Evolutionary conservation across 2,797 vertebrate species (phyloP), one percentile per base, ranked within the genome.

Genomic region (Adrianichthys oophorus): DNA sequence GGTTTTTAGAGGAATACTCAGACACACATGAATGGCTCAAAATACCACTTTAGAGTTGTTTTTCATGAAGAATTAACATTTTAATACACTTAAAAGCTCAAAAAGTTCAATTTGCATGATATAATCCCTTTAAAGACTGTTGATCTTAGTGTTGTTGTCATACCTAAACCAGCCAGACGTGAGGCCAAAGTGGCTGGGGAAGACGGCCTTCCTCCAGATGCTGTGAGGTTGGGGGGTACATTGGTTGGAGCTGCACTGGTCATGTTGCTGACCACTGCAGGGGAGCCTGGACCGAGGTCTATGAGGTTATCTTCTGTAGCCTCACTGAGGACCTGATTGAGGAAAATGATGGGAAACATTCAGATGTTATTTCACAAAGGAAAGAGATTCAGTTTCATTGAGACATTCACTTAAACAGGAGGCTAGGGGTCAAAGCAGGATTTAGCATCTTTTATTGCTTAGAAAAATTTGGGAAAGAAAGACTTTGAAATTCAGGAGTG

Each of bases 271-370:
- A 99, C 94, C 65, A 99, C 98, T 0, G 98, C 96, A 0, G 98
- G 98, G 58, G 98, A 99, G 29, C 97, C 98, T 0, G 98, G 98
- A 41, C 97, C 98, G 45, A 99, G 90, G 82, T 99, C 98, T 77
- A 99, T 99, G 72, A 99, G 92, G 80, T 98, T 98, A 80, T 99
- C 97, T 75, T 98, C 96, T 0, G 95, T 96, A 7, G 97, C 96
- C 57, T 98, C 96, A 2, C 86, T 97, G 79, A 99, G 89, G 4
- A 98, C 95, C 97, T 99, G 88, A 29, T 4, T 59, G 58, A 40
- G 18, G 41, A 49, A 92, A 1, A 18, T 63, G 8, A 24, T 59
- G 17, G 59, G 19, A 16, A 21, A 6, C 29, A 7, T 17, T 1
- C 1, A 10, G 41, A 15, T 48, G 21, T 48, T 0, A 7, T 29